phyloP scores from a whole-genome alignment of 2,888 invertebrate genomes.

The Troides aeacus region DNA sequence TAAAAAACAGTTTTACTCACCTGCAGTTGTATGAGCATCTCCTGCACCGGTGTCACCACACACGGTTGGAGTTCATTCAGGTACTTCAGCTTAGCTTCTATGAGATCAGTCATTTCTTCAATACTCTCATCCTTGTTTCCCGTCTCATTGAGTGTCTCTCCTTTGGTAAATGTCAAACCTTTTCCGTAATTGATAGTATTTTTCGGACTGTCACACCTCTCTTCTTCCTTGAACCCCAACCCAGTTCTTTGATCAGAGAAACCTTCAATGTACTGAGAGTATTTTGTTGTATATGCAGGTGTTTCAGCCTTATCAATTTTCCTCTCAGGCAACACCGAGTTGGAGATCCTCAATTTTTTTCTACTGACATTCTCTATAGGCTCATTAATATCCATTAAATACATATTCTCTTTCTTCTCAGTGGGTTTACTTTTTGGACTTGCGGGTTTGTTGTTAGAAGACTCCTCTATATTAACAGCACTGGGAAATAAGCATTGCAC shows the following conservation, averaged over 20 bases:
- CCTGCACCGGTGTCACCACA: constrained; percentile 74
- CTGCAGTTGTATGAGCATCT: constrained; percentile 80
- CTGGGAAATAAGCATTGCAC: constrained; percentile 43
- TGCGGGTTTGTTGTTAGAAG: constrained; percentile 37
- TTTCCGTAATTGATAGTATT: constrained; percentile 66
- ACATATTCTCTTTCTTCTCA: constrained; percentile 63
- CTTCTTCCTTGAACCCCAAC: constrained; percentile 67
- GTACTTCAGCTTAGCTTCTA: constrained; percentile 78
- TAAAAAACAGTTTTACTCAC: constrained; percentile 46
- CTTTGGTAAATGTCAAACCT: constrained; percentile 74
- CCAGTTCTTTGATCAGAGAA: constrained; percentile 71
- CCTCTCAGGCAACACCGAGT: constrained; percentile 63
- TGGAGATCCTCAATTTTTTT: constrained; percentile 70
- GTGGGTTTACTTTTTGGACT: constrained; percentile 37
- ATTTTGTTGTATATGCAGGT: constrained; percentile 70
- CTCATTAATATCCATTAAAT: constrained; percentile 54
- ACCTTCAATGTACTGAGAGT: constrained; percentile 69
- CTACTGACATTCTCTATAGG: constrained; percentile 48
- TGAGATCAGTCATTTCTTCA: constrained; percentile 60
- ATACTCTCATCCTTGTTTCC: constrained; percentile 61
- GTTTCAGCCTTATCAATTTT: constrained; percentile 56
- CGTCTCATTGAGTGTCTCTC: constrained; percentile 68
- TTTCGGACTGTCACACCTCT: constrained; percentile 50
- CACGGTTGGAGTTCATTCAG: constrained; percentile 70
- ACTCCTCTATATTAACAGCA: constrained; percentile 43